These are phyloP conservation scores for Morpho achilles DNA, from an alignment of 2,888 invertebrate genomes.

Conservation along the genomic window DNA sequence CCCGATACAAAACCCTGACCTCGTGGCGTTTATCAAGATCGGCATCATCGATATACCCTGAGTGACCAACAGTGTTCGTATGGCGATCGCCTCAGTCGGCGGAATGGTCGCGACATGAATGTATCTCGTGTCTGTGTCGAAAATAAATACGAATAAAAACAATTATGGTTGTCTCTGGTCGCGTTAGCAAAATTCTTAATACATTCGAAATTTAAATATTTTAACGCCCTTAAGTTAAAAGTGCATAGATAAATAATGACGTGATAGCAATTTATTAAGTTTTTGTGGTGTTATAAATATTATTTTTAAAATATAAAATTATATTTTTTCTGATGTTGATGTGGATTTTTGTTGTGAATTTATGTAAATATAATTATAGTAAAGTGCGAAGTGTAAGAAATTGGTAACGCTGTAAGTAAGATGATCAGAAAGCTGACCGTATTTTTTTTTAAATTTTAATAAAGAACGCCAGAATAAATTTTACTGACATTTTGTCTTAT, in stretches of 20 bases:
- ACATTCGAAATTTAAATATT: conserved; percentile 3
- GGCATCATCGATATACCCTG: conserved; percentile 62
- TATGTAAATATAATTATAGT: not conserved
- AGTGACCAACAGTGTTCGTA: conserved; percentile 59
- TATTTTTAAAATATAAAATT: no score
- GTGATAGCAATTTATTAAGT: conserved; percentile 28
- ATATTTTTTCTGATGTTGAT: no score
- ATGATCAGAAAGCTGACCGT: not conserved
- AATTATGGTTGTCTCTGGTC: conserved; percentile 13
- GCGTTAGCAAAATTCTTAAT: conserved; percentile 2
- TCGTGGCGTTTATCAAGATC: conserved; percentile 68
- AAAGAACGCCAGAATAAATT: no score
- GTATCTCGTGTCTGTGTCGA: conserved; percentile 38
- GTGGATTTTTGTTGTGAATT: no score
- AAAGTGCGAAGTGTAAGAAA: not conserved
- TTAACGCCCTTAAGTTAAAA: conserved; percentile 10
- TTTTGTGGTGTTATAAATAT: conserved; percentile 6
- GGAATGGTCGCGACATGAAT: conserved; percentile 53
- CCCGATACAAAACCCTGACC: conserved; percentile 63
- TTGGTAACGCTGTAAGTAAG: not conserved
- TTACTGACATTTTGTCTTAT: no score
- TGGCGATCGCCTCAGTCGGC: conserved; percentile 60
- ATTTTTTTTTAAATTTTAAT: no score
- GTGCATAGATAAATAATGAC: conserved; percentile 4
- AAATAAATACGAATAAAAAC: conserved; percentile 36